These are phyloP conservation scores for Cariama cristata DNA, from an alignment of 2,113 vertebrate species.

Conservation along the genomic window DNA sequence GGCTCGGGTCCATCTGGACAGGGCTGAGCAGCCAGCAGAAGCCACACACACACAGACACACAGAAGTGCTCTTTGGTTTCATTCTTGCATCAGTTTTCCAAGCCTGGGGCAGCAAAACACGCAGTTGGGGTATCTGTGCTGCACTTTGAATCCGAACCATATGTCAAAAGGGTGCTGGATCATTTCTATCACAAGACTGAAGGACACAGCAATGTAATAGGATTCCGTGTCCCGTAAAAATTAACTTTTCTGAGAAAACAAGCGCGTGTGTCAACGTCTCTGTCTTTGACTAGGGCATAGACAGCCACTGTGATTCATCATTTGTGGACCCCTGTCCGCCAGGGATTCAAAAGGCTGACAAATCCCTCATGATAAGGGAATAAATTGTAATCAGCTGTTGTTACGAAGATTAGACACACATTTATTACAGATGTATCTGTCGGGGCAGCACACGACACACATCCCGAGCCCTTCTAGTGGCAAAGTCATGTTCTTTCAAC, in stretches of 20 bases:
- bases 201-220: neutral
- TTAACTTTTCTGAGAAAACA: conserved; percentile 15
- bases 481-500: neutral
- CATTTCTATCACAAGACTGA: neutral
- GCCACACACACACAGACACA: neutral
- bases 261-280: neutral
- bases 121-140: neutral
- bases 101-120: neutral
- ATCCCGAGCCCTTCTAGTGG: neutral
- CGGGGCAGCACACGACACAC: neutral
- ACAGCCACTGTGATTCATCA: conserved; percentile 21
- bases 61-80: neutral
- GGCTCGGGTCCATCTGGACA: neutral
- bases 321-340: neutral
- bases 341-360: neutral
- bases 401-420: neutral
- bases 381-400: conserved; percentile 25
- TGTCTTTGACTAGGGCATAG: neutral
- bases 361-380: conserved; percentile 1
- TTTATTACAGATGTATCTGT: conserved; percentile 7
- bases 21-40: neutral
- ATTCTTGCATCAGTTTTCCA: neutral
- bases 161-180: neutral
- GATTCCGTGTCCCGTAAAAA: neutral
- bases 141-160: neutral